Evolutionary conservation across 1,140 invertebrate genomes (phyloP).

Genomic region (Cotesia typhae): DNA sequence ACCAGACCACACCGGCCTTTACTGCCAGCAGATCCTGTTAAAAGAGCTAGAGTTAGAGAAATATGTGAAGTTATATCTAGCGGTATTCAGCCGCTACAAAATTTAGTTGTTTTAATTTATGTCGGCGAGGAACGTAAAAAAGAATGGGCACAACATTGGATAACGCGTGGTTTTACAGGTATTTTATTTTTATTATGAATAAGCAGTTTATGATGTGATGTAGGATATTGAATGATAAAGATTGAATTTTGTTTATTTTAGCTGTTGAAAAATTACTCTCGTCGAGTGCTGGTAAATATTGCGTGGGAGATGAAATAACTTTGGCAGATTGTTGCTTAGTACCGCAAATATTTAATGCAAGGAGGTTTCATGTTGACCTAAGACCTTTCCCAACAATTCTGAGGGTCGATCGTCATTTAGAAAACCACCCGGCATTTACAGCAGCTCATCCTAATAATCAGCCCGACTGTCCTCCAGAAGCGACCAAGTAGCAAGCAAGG

Average conservation of each 20-base stretch:
- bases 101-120: slow-evolving; percentile 85
- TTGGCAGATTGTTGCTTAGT: slow-evolving; percentile 95
- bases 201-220: no score
- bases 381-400: slow-evolving; percentile 88
- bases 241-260: slow-evolving; percentile 45
- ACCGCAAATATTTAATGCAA: slow-evolving; percentile 91
- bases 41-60: slow-evolving; percentile 84
- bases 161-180: slow-evolving; percentile 85
- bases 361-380: slow-evolving; percentile 92
- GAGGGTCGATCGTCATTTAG: slow-evolving; percentile 84
- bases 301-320: slow-evolving; percentile 92
- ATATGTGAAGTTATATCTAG: slow-evolving; percentile 86
- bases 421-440: slow-evolving; percentile 87
- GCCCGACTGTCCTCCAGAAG: slow-evolving; percentile 90
- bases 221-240: no score
- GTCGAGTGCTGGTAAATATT: slow-evolving; percentile 89
- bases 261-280: slow-evolving; percentile 89
- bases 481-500: slow-evolving; percentile 74
- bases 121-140: slow-evolving; percentile 87
- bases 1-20: slow-evolving; percentile 83
- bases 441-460: slow-evolving; percentile 88
- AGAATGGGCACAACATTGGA: slow-evolving; percentile 94
- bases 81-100: slow-evolving; percentile 96
- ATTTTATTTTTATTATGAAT: slow-evolving; percentile 29
- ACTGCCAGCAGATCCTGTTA: slow-evolving; percentile 85